Evolutionary conservation across 2,113 vertebrate genomes (phyloP).

Genomic region (Erinaceus europaeus): DNA sequence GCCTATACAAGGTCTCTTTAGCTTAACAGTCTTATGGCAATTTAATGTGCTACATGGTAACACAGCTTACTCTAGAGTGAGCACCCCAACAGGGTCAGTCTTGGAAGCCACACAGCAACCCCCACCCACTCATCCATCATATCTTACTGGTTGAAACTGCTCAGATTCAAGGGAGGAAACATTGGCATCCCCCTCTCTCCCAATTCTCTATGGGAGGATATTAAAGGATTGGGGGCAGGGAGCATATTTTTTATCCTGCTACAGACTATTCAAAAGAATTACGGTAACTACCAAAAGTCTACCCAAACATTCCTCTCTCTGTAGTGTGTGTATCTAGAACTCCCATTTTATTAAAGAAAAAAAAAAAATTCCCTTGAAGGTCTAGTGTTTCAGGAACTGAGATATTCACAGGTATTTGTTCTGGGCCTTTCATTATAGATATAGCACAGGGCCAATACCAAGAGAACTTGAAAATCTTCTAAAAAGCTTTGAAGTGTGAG

Average conservation of each 20-base stretch:
- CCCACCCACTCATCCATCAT: no score
- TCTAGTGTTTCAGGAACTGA: neutral
- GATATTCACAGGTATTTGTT: neutral
- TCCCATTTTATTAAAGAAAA: no score
- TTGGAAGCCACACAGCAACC: neutral
- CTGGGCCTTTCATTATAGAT: neutral
- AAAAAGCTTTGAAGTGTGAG: neutral
- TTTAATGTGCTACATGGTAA: accelerated
- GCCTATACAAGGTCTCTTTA: neutral
- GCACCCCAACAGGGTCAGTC: neutral
- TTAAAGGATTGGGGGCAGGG: neutral
- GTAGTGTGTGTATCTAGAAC: neutral
- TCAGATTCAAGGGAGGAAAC: neutral
- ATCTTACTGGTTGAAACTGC: neutral
- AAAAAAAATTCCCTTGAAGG: no score
- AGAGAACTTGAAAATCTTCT: neutral
- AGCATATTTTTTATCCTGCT: neutral
- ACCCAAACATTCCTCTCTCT: neutral
- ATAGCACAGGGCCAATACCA: neutral
- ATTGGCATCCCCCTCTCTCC: neutral
- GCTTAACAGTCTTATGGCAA: neutral
- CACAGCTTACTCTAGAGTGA: neutral
- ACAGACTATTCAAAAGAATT: neutral
- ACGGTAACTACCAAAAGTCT: neutral
- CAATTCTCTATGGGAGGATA: neutral